Evolutionary conservation across 2,888 invertebrate species (phyloP).

Genomic region (Drosophila borborema): DNA sequence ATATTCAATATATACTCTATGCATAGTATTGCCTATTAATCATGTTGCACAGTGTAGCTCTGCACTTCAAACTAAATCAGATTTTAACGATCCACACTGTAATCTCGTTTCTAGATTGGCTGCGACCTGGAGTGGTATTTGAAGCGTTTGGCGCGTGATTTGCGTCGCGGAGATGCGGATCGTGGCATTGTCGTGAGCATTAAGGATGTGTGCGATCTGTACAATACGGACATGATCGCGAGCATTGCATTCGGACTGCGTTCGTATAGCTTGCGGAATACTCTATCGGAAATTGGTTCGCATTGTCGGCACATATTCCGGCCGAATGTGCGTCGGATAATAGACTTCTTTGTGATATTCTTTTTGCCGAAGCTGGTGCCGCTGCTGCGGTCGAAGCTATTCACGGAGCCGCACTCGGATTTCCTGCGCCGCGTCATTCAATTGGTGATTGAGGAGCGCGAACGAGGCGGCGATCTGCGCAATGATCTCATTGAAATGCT

Average conservation of each 20-base stretch:
- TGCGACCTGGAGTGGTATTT: constrained; percentile 82
- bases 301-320: constrained; percentile 84
- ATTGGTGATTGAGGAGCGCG: constrained; percentile 84
- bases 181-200: constrained; percentile 72
- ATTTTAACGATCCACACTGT: neutral
- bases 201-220: constrained; percentile 83
- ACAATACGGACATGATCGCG: constrained; percentile 85
- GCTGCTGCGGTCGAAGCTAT: constrained; percentile 79
- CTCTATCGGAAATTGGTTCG: constrained; percentile 84
- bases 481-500: constrained; percentile 86
- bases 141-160: constrained; percentile 70
- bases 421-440: constrained; percentile 85
- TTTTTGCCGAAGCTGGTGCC: constrained; percentile 84
- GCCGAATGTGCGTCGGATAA: constrained; percentile 76
- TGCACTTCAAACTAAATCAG: neutral
- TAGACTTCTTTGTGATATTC: constrained; percentile 84
- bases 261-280: constrained; percentile 85
- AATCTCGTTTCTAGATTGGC: constrained; percentile 73
- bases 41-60: constrained; percentile 28
- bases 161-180: constrained; percentile 62
- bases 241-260: constrained; percentile 86
- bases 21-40: too few species aligned
- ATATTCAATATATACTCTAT: too few species aligned
- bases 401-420: constrained; percentile 71
- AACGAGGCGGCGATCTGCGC: constrained; percentile 83